phyloP scores from a whole-genome alignment of 2,888 invertebrate genomes.

The Hydrotaea diabolus region DNA sequence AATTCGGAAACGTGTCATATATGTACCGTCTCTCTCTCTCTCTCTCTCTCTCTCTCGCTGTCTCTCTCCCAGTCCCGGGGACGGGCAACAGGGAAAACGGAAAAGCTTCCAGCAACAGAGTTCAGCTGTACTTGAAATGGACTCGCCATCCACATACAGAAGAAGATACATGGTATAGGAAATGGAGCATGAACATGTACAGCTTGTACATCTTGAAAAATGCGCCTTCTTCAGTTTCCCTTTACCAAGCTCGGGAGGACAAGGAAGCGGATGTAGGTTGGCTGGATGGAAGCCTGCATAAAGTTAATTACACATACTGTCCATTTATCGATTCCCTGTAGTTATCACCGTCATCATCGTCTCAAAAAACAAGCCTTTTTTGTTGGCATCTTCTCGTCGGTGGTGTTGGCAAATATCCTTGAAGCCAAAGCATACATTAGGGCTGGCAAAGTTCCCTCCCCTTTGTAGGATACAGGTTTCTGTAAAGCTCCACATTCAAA shows the following conservation, averaged over 20 bases:
- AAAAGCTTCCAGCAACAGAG: slow-evolving; percentile 12
- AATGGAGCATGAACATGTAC: slow-evolving; percentile 5
- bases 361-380: not conserved
- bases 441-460: not conserved
- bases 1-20: slow-evolving; percentile 37
- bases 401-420: not conserved
- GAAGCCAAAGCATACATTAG: slow-evolving; percentile 4
- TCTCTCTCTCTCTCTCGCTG: no score
- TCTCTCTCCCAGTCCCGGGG: no score
- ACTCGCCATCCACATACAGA: not conserved
- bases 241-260: not conserved
- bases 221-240: not conserved
- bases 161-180: not conserved
- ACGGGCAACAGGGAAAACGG: no score
- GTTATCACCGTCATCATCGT: not conserved
- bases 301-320: slow-evolving; percentile 18
- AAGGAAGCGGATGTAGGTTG: not conserved
- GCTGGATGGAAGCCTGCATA: not conserved
- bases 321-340: slow-evolving; percentile 6
- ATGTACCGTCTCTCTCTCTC: no score
- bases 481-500: not conserved
- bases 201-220: slow-evolving; percentile 17
- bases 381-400: not conserved
- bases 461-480: not conserved
- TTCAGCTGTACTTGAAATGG: slow-evolving; percentile 33